These are phyloP conservation scores for Idaea straminata DNA, from an alignment of 2,888 invertebrate species.

Conservation along the genomic window DNA sequence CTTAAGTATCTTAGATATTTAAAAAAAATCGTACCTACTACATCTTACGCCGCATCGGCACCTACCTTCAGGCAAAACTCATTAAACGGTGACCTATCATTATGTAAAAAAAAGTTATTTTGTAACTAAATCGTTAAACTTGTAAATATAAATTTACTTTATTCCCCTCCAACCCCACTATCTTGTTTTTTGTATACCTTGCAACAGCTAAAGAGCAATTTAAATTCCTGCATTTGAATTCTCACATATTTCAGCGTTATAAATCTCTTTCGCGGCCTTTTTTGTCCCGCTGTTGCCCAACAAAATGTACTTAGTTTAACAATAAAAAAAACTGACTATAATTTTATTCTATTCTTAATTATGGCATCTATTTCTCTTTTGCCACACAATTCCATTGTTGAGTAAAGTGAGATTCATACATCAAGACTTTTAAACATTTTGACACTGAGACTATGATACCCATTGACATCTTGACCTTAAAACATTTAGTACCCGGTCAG, in stretches of 20 bases:
- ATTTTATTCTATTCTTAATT: no score
- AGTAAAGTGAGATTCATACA: no score
- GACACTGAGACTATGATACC: no score
- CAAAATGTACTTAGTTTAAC: neutral
- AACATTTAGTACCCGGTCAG: neutral
- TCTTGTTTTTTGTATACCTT: conserved; percentile 29
- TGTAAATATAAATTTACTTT: neutral
- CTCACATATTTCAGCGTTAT: conserved; percentile 38
- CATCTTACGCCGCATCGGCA: no score
- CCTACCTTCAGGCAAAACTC: no score
- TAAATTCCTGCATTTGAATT: conserved; percentile 37
- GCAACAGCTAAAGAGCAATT: conserved; percentile 23
- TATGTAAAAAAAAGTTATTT: neutral
- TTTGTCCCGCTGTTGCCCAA: conserved; percentile 17
- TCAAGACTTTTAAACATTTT: no score
- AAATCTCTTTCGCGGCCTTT: conserved; percentile 21
- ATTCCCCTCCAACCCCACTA: conserved; percentile 19
- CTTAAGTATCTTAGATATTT: no score
- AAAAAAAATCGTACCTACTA: no score
- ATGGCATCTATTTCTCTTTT: no score
- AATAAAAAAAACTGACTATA: neutral
- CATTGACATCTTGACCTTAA: no score
- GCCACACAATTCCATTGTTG: no score
- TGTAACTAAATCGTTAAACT: neutral
- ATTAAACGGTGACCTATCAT: no score